Percentiles rank a stretch among this genome's conserved stretches.
These are phyloP conservation scores for Nysson spinosus DNA, from an alignment of 2,888 invertebrate species.

Conservation along the genomic window DNA sequence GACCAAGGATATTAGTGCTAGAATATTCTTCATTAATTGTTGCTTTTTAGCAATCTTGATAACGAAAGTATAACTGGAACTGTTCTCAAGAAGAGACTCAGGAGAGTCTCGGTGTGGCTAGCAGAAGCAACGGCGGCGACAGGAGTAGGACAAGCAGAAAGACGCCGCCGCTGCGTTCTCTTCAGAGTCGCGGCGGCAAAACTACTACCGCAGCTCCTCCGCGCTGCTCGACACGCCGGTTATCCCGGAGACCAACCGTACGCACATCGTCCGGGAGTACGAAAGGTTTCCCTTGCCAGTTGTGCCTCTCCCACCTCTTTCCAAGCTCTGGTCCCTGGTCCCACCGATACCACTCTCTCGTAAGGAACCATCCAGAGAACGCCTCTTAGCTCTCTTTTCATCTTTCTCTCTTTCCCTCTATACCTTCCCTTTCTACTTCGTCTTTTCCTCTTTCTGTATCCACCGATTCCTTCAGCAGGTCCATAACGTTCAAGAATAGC, in stretches of 20 bases:
- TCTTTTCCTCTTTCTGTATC: too few species aligned
- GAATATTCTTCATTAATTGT: too few species aligned
- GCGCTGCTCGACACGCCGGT: slow-evolving; percentile 23
- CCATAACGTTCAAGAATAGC: too few species aligned
- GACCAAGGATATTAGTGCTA: too few species aligned
- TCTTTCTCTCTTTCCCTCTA: neutral
- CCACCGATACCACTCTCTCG: neutral
- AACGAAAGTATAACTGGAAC: neutral
- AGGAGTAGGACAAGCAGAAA: slow-evolving; percentile 10
- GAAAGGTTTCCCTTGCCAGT: slow-evolving; percentile 43
- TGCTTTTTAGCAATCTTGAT: too few species aligned
- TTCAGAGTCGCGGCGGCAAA: slow-evolving; percentile 44
- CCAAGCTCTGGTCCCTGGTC: neutral
- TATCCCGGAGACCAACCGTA: slow-evolving; percentile 26
- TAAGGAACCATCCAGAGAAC: neutral
- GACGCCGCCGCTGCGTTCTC: slow-evolving; percentile 40
- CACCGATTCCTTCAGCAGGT: too few species aligned
- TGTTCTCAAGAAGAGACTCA: neutral
- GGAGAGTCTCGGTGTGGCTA: neutral
- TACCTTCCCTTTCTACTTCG: too few species aligned
- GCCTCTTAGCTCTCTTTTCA: neutral
- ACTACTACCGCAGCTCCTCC: slow-evolving; percentile 45
- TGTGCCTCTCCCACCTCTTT: slow-evolving; percentile 1
- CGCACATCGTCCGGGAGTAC: slow-evolving; percentile 38
- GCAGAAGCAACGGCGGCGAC: slow-evolving; percentile 22